Base-by-base conservation (phyloP, 1,140 invertebrate genomes). In the Schlechtendalia chinensis region DNA sequence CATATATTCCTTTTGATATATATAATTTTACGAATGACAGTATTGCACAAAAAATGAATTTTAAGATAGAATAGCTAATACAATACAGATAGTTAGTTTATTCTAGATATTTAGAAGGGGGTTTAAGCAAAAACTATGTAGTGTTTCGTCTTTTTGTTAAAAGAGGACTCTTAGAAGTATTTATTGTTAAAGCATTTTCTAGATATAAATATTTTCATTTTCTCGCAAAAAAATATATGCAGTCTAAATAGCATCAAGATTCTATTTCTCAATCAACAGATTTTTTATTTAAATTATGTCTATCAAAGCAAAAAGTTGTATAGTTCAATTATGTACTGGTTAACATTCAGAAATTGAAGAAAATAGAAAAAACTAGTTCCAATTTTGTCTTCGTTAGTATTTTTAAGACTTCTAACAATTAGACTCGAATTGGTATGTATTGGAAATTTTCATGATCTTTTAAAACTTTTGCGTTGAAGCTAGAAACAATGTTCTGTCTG, bases 401-500 rank as follows among this genome's bases (percentile, higher is more conserved):
- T 56, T 56, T 17, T 56, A 19, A 17, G 53, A 56, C 17, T n/a
- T 56, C 53, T 56, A 56, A 6, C 53, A 56, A 56, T 56, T n/a
- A 56, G 53, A 56, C 17, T 6, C 53, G 5, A 39, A 24, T 45
- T 22, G 22, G 71, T 17, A 5, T 67, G 82, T n/a, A 56, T 80
- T 58, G 53, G 53, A 56, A 56, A 56, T 56, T 56, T 56, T n/a
- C 53, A 56, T 56, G 53, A 56, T 56, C 16, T 56, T 56, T 56
- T 56, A 56, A n/a, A 56, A n/a, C n/a, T 56, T n/a, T 19, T 17
- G n/a, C n/a, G 53, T 56, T 56, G 53, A 56, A 56, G 19, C 53
- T 56, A 19, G 53, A 56, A 19, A 56, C 6, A 56, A 19, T 56
- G 53, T 87, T 56, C 53, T 56, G 53, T 56, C 53, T 56, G 53